Evolutionary conservation across 2,888 invertebrate genomes (phyloP), one percentile per base, ranked within the genome.

Genomic region (Tipula lateralis): DNA sequence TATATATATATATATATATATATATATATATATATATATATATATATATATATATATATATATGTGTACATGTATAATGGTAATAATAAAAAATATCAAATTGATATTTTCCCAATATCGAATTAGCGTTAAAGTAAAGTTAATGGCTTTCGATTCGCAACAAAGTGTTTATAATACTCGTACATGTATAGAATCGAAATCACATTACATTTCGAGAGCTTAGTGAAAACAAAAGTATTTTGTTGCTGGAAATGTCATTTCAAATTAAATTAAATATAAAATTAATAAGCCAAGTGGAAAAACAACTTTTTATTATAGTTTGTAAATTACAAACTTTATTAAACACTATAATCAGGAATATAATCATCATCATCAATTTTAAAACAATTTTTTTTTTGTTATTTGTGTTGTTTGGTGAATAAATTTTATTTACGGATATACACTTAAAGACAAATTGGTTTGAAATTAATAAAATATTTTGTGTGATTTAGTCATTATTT

Each of bases 401-500:
- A n/a, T 12, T 3, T n/a, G 66, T 66, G 66, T 9, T 66, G 24
- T 24, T 7, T 66, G 66, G 6, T 66, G 12, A 66, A 66, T 66
- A 66, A 66, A 66, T 24, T 66, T 66, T 66, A 66, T 66, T 24
- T 66, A 66, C 66, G 66, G 66, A 66, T 66, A 66, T 66, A 66
- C 19, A 24, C 66, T 24, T n/a, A 34, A 7, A 66, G 66, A 66
- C 66, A 66, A 66, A 66, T 66, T 66, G 66, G 66, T 66, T 66
- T 24, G 24, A 66, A 66, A 66, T 66, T 66, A 66, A 66, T 66
- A 66, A 66, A 66, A 66, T 66, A 66, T 66, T 66, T 66, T 66
- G 66, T 66, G 66, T 66, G 66, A 66, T 66, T 66, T 66, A 66
- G 66, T 66, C 66, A 66, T 66, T 66, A 66, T 66, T 66, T 50